Percentiles rank a stretch among this genome's conserved stretches.
These are phyloP conservation scores for Aspiorhynchus laticeps DNA, from an alignment of 2,113 vertebrate genomes.

Conservation along the genomic window DNA sequence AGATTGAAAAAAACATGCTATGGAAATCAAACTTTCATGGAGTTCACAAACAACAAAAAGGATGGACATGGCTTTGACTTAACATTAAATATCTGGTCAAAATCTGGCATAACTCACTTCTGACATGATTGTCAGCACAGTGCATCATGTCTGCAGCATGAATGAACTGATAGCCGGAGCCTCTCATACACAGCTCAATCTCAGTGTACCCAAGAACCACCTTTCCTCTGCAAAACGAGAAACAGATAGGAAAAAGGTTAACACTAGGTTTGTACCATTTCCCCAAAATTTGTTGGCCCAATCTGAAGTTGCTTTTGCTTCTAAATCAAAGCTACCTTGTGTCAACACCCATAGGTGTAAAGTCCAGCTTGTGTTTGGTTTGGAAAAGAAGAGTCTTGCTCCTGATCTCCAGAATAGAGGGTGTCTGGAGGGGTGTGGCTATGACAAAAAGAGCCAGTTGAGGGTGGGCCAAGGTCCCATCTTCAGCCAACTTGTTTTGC, in stretches of 20 bases:
- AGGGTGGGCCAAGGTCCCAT: slow-evolving; percentile 59
- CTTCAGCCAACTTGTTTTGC: slow-evolving; percentile 64
- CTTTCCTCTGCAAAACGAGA: slow-evolving; percentile 75
- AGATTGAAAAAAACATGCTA: background rate
- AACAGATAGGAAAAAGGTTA: background rate
- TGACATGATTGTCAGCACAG: slow-evolving; percentile 84
- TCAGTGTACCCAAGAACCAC: slow-evolving; percentile 85
- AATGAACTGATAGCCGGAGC: slow-evolving; percentile 86
- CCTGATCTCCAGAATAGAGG: slow-evolving; percentile 68
- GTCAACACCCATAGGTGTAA: slow-evolving; percentile 69
- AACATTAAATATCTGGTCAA: background rate
- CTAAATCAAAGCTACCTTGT: slow-evolving; percentile 58
- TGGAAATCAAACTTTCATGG: background rate
- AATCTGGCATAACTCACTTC: slow-evolving; percentile 76
- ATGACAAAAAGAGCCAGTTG: slow-evolving; percentile 68
- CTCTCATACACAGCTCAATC: slow-evolving; percentile 80
- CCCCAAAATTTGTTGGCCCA: background rate
- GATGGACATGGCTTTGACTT: background rate
- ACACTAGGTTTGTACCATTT: background rate
- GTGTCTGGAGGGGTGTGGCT: slow-evolving; percentile 64
- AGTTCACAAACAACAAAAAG: background rate
- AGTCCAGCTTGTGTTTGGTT: slow-evolving; percentile 74
- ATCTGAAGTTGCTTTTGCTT: background rate
- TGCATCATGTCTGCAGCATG: slow-evolving; percentile 89
- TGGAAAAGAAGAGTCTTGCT: slow-evolving; percentile 69